Percentiles rank a stretch among this genome's conserved stretches.
These are phyloP conservation scores for Malthinus flaveolus DNA, from an alignment of 2,888 invertebrate species.

Conservation along the genomic window DNA sequence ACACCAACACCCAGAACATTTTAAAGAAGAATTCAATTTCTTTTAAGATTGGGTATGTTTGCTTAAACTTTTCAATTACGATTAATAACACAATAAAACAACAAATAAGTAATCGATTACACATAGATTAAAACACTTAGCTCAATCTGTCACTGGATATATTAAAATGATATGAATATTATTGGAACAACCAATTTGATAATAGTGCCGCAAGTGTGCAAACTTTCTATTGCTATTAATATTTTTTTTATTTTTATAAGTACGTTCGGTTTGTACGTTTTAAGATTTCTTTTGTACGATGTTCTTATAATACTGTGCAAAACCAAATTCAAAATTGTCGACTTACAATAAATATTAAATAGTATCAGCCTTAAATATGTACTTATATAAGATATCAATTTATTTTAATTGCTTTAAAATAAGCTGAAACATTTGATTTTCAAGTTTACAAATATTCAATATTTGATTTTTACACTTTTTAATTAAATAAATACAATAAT, in stretches of 20 bases:
- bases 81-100: conserved; percentile 20
- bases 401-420: conserved; percentile 20
- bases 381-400: conserved; percentile 15
- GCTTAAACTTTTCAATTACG: conserved; percentile 24
- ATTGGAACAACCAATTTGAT: conserved; percentile 19
- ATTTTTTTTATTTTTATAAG: conserved; percentile 9
- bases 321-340: conserved; percentile 18
- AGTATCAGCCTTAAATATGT: conserved; percentile 26
- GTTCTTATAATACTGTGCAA: conserved; percentile 26
- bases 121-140: conserved; percentile 23
- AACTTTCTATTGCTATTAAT: conserved; percentile 7
- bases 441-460: not conserved
- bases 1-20: too few species aligned
- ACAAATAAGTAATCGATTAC: conserved; percentile 12
- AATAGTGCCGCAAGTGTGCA: conserved; percentile 19
- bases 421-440: conserved; percentile 7
- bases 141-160: conserved; percentile 21
- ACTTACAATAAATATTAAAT: conserved; percentile 13
- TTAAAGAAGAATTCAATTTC: too few species aligned
- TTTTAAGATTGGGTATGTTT: not conserved
- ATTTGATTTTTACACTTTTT: not conserved
- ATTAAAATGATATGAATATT: conserved; percentile 27
- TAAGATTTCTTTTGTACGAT: conserved; percentile 17
- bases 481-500: too few species aligned
- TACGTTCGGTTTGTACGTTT: conserved; percentile 17